phyloP scores from a whole-genome alignment of 2,888 invertebrate species.

The Micoletzkya japonica region DNA sequence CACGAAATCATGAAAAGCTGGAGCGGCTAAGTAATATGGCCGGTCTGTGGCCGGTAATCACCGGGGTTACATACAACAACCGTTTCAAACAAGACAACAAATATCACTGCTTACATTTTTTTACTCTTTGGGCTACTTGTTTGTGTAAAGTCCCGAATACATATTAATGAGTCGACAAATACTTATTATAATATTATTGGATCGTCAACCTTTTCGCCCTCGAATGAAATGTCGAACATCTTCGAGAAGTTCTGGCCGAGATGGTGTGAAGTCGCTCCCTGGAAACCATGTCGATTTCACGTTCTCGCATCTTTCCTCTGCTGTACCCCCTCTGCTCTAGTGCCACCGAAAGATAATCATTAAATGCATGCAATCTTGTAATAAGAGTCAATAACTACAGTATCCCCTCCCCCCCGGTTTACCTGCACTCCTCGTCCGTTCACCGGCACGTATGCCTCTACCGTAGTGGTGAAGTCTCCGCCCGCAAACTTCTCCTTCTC shows the following conservation, averaged over 20 bases:
- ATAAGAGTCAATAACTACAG: too few species aligned
- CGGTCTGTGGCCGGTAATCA: too few species aligned
- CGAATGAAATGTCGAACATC: slow-evolving; percentile 95
- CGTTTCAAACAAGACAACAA: background rate
- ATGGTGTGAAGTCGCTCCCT: slow-evolving; percentile 95
- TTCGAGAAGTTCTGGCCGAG: slow-evolving; percentile 97
- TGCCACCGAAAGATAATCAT: background rate
- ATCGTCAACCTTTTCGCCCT: slow-evolving; percentile 78
- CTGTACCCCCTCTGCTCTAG: background rate
- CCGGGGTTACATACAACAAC: background rate
- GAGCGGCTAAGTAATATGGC: too few species aligned
- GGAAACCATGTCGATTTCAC: slow-evolving; percentile 10
- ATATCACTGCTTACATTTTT: background rate
- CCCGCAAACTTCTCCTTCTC: slow-evolving; percentile 90
- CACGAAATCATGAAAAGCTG: too few species aligned
- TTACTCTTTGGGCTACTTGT: background rate
- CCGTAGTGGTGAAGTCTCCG: slow-evolving; percentile 91
- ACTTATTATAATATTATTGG: background rate
- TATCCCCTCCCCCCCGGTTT: background rate
- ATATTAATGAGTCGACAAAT: background rate
- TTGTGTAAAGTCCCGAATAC: background rate
- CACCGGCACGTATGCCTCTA: slow-evolving; percentile 81
- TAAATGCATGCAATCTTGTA: too few species aligned
- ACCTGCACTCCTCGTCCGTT: slow-evolving; percentile 54
- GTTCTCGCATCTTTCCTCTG: background rate